These are phyloP conservation scores for Drosophila neoperkinsi DNA, from an alignment of 2,888 invertebrate genomes.

Conservation along the genomic window DNA sequence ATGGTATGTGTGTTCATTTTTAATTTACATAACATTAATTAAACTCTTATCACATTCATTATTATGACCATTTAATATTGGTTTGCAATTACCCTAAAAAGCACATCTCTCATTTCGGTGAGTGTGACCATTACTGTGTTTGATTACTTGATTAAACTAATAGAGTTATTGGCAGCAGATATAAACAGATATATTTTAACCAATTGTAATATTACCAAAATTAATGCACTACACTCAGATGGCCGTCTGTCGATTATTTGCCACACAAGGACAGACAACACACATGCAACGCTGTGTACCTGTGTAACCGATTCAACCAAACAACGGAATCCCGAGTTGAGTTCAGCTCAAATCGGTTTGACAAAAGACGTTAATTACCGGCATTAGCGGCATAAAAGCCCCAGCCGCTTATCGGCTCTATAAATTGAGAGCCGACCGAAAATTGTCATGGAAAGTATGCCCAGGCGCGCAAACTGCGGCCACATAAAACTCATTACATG, in stretches of 20 bases:
- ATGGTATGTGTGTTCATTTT: not conserved
- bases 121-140: conserved; percentile 1
- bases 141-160: not conserved
- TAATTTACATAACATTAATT: not conserved
- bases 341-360: conserved; percentile 55
- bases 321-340: conserved; percentile 23
- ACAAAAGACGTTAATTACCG: conserved; percentile 77
- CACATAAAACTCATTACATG: conserved; percentile 77
- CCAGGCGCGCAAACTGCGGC: conserved; percentile 43
- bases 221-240: not conserved
- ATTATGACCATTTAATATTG: not conserved
- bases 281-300: conserved; percentile 6
- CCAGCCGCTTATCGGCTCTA: conserved; percentile 60
- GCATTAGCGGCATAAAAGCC: conserved; percentile 59
- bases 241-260: conserved; percentile 1
- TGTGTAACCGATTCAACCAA: conserved; percentile 10
- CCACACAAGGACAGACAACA: not conserved
- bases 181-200: not conserved
- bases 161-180: not conserved
- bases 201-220: not conserved
- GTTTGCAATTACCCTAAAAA: not conserved
- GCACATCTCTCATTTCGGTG: not conserved
- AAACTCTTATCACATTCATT: not conserved
- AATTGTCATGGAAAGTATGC: conserved; percentile 55
- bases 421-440: conserved; percentile 55